Evolutionary conservation across 2,888 invertebrate species (phyloP), one percentile per base, ranked within the genome.

Genomic region (Maniola hyperantus): DNA sequence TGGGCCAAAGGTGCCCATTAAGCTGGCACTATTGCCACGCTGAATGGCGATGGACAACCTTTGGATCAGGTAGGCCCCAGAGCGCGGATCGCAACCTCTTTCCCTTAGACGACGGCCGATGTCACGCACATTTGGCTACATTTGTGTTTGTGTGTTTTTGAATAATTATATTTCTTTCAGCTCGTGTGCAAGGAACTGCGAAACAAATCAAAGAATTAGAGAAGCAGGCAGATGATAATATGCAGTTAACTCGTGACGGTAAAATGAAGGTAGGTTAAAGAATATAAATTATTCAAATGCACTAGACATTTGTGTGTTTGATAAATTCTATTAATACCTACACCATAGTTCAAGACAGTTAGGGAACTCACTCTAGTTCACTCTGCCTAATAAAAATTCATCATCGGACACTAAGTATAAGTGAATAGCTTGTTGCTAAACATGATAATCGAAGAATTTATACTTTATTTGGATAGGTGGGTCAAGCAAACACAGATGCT

Each of bases 401-500:
- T 11, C n/a, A 1, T 13, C 5, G 4, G n/a, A 13, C 5, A 5
- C 10, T 42, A 11, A 18, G 58, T 4, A 20, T 33, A n/a, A n/a
- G 33, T 10, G 8, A n/a, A 2, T 42, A 42, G 26, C 5, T 55
- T 11, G 39, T 18, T 20, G 50, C 7, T 11, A 11, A 33, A 2
- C 20, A 15, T 58, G 55, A 36, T 51, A 51, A 39, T 20, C 15
- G 54, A 26, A n/a, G 20, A n/a, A n/a, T 78, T 78, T 68, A 13
- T 18, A n/a, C 77, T 78, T 68, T 44, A n/a, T 39, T 39, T 39
- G 20, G 1, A 59, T 76, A 97, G 96, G 98, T 98, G 26, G 97
- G 97, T 6, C 95, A 97, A 90, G 97, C 98, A 0, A 97, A 97
- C 80, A 96, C 95, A 6, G 97, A 96, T 73, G 97, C 98, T 0